Conservation (phyloP, 2,888 invertebrate genomes). For the Melolontha melolontha region DNA sequence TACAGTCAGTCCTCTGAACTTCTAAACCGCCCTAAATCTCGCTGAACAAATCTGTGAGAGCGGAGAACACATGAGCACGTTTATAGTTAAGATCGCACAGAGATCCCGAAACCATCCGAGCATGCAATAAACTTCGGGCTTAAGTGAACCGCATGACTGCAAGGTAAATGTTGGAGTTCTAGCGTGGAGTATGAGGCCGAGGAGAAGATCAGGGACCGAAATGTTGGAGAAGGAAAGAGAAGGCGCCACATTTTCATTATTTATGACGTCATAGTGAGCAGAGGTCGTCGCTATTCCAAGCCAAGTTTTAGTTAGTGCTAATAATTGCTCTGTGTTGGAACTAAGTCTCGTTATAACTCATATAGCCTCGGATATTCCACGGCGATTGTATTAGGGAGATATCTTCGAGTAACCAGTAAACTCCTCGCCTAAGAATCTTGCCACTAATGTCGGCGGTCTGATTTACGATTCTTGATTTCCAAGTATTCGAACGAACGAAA, state of each 20-base stretch:
- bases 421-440: slow-evolving; percentile 55
- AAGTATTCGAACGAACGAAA: slow-evolving; percentile 39
- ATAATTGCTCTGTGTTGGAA: slow-evolving; percentile 57
- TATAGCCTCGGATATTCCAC: slow-evolving; percentile 54
- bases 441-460: slow-evolving; percentile 54
- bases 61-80: slow-evolving; percentile 61
- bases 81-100: slow-evolving; percentile 59
- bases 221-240: slow-evolving; percentile 50
- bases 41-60: slow-evolving; percentile 62
- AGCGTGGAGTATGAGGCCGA: slow-evolving; percentile 45
- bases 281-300: slow-evolving; percentile 57
- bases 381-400: slow-evolving; percentile 56
- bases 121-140: slow-evolving; percentile 64
- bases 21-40: slow-evolving; percentile 63
- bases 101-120: slow-evolving; percentile 62
- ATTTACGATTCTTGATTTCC: slow-evolving; percentile 55
- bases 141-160: slow-evolving; percentile 65
- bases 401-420: slow-evolving; percentile 54
- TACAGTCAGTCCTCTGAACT: slow-evolving; percentile 54
- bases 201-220: slow-evolving; percentile 47
- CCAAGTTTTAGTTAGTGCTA: slow-evolving; percentile 59
- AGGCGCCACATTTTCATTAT: slow-evolving; percentile 57
- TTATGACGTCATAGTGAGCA: slow-evolving; percentile 60
- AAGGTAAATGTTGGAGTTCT: slow-evolving; percentile 60
- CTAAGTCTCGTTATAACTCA: slow-evolving; percentile 56